phyloP scores from a whole-genome alignment of 2,797 vertebrate species.

The Mormyrops attenuatus region DNA sequence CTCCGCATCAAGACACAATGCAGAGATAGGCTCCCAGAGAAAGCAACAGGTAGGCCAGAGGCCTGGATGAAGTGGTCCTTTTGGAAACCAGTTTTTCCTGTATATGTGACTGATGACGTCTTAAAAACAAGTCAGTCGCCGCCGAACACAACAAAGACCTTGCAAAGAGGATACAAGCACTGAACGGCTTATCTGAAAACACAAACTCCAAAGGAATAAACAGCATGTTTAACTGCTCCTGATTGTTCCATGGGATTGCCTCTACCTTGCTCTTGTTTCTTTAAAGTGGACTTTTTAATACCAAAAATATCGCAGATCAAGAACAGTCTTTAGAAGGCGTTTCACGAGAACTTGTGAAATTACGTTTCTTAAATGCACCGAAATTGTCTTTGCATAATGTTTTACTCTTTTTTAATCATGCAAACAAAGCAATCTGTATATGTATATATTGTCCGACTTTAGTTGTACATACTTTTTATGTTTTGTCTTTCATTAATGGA shows the following conservation, averaged over 20 bases:
- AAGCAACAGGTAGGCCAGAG: constrained; percentile 46
- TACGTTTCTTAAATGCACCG: constrained; percentile 36
- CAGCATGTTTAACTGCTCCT: constrained; percentile 36
- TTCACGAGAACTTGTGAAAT: constrained; percentile 39
- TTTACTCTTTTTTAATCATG: constrained; percentile 56
- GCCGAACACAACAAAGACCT: constrained; percentile 40
- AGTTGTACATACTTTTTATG: constrained; percentile 99
- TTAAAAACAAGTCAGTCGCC: constrained; percentile 45
- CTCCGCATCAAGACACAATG: constrained; percentile 97
- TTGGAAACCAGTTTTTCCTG: constrained; percentile 37
- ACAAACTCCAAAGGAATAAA: constrained; percentile 52
- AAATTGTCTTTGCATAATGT: constrained; percentile 45
- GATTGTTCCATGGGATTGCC: constrained; percentile 53
- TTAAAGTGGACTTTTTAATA: constrained; percentile 54
- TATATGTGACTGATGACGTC: constrained; percentile 45
- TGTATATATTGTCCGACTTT: constrained; percentile 97
- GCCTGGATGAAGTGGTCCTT: constrained; percentile 44
- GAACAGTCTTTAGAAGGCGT: constrained; percentile 41
- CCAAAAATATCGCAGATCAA: constrained; percentile 62
- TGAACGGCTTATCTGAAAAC: constrained; percentile 32
- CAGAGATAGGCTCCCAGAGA: constrained; percentile 89
- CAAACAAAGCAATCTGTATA: constrained; percentile 77
- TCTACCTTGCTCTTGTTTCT: constrained; percentile 41
- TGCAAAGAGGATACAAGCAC: constrained; percentile 14
- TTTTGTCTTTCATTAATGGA: constrained; percentile 97